Evolutionary conservation across 2,888 invertebrate genomes (phyloP).

Genomic region (Harpagoxenus sublaevis): DNA sequence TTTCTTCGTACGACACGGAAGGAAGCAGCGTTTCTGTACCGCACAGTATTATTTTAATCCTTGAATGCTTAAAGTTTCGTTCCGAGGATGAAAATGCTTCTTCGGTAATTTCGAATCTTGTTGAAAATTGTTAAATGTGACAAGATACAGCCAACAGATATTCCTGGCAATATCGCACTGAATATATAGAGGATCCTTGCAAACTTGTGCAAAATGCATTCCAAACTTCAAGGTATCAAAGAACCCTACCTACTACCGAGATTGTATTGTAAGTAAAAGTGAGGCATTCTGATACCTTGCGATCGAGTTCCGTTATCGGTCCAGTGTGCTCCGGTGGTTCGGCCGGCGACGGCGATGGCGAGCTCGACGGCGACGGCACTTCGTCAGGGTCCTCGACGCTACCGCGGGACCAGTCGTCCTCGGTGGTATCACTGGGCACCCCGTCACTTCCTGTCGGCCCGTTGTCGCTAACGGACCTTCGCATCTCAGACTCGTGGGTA

Average conservation of each 20-base stretch:
- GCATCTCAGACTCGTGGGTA: conserved; percentile 83
- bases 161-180: not conserved
- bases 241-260: too few relatives aligned
- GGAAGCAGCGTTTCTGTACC: not conserved
- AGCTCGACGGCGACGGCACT: conserved; percentile 84
- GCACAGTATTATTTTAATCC: not conserved
- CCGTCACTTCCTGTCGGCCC: conserved; percentile 87
- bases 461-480: conserved; percentile 84
- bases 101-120: not conserved
- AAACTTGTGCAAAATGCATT: not conserved
- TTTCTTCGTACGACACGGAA: conserved; percentile 9
- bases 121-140: not conserved
- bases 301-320: conserved; percentile 89
- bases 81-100: not conserved
- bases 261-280: not conserved
- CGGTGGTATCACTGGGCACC: conserved; percentile 89
- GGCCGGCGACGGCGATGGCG: conserved; percentile 79
- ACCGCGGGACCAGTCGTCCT: conserved; percentile 91
- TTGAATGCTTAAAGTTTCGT: not conserved
- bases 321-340: conserved; percentile 84
- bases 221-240: not conserved
- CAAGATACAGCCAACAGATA: not conserved
- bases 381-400: conserved; percentile 90
- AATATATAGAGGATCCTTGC: not conserved
- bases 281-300: conserved; percentile 84